Conservation (phyloP, 2,888 invertebrate genomes). For the Brachypalpus laphriformis region DNA sequence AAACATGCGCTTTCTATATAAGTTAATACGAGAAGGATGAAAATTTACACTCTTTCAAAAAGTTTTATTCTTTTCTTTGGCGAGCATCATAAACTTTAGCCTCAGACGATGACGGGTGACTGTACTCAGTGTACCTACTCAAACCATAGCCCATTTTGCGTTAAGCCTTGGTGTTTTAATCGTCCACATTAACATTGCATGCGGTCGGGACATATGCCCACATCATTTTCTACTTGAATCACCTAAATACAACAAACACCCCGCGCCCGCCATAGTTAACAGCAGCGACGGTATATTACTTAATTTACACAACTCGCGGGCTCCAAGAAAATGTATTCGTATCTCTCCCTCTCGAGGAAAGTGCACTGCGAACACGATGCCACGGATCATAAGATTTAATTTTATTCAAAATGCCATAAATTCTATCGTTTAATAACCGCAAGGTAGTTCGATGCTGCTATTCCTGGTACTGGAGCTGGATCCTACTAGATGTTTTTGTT, state of each 20-base stretch:
- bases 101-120: not conserved
- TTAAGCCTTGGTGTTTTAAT: conserved; percentile 41
- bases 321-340: conserved; percentile 8
- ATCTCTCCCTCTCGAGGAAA: not conserved
- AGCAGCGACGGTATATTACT: conserved; percentile 8
- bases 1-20: conserved; percentile 26
- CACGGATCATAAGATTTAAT: conserved; percentile 50
- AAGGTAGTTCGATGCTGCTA: conserved; percentile 39
- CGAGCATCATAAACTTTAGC: conserved; percentile 7
- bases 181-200: conserved; percentile 50
- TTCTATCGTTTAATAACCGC: conserved; percentile 62
- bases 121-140: not conserved
- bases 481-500: not conserved
- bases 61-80: conserved; percentile 39
- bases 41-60: conserved; percentile 68
- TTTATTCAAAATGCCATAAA: conserved; percentile 60
- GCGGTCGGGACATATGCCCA: conserved; percentile 3
- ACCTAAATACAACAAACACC: not conserved
- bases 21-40: conserved; percentile 38
- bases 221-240: conserved; percentile 5
- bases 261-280: not conserved
- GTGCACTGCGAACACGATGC: conserved; percentile 24
- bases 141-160: not conserved
- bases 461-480: not conserved
- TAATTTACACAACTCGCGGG: conserved; percentile 4